A percentile compares a stretch with the other conserved stretches of the same genome.
Conservation (phyloP, 2,797 vertebrate genomes). For the Tiaroga cobitis region DNA sequence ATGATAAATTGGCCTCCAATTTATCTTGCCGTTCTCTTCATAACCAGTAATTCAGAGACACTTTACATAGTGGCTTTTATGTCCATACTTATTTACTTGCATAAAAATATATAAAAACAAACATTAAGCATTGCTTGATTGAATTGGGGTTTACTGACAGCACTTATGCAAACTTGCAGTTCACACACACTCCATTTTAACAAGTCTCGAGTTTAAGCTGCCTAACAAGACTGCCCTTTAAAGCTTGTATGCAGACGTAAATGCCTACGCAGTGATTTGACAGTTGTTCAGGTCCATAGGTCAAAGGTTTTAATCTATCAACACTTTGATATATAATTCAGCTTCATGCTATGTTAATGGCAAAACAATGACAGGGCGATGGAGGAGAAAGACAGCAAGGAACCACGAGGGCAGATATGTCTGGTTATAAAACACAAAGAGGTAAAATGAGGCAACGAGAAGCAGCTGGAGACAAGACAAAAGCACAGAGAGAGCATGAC, state of each 20-base stretch:
- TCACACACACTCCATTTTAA: slow-evolving; percentile 17
- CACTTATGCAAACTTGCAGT: not conserved
- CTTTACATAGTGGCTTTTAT: not conserved
- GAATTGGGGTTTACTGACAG: not conserved
- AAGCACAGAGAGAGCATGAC: slow-evolving; percentile 4
- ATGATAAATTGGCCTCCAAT: not conserved
- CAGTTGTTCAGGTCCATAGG: slow-evolving; percentile 42
- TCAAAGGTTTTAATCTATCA: slow-evolving; percentile 36
- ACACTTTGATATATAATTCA: slow-evolving; percentile 19
- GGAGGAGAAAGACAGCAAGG: not conserved
- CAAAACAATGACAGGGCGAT: not conserved
- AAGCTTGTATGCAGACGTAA: slow-evolving; percentile 40
- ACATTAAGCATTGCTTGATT: not conserved
- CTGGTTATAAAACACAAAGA: not conserved
- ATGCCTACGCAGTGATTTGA: slow-evolving; percentile 38
- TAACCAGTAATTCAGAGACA: not conserved
- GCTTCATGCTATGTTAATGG: not conserved
- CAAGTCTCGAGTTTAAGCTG: slow-evolving; percentile 27
- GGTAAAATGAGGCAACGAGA: not conserved
- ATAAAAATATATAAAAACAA: not conserved
- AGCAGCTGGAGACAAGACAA: not conserved
- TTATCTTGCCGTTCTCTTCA: not conserved
- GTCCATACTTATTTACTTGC: not conserved
- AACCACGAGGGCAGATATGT: not conserved
- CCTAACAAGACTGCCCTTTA: slow-evolving; percentile 52